Base-by-base conservation (phyloP, 2,888 invertebrate genomes). In the Hypena proboscidalis region DNA sequence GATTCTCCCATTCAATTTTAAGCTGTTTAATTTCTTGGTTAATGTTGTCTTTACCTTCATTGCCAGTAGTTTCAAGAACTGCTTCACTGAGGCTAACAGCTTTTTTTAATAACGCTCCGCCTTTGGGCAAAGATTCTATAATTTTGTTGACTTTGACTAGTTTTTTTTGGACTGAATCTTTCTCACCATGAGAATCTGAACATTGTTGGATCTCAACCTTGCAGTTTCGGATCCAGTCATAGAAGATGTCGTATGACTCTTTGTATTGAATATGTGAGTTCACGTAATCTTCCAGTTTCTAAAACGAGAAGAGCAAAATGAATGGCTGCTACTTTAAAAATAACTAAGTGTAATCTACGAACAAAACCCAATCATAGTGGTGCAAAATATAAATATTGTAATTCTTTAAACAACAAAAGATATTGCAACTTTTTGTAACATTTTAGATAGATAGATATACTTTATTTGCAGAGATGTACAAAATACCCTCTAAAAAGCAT, bases 121-220 rank as follows among this genome's bases (percentile, higher is more conserved):
- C 96, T 79, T 95, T 94, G 0, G 94, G 92, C 50, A 97, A 85
- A 0, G 94, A 92, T 10, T 91, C 88, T 5, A 93, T 92, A 32
- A 97, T 94, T 59, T 94, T 93, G 35, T 93, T 93, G 14, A 97
- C 93, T 67, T 94, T 95, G 32, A 93, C 93, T 17, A 96, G 93
- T 74, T 97, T 96, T 61, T 95, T 94, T 41, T 95, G 92, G 0
- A 96, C 94, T 37, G 93, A 93, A 33, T 95, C 94, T 60, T 95
- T 95, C 73, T 98, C 97, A 2, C 97, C 97, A 72, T 97, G 97
- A 0, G 96, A 95, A 77, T 97, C 97, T 2, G 96, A 94, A 59
- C 95, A 95, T 63, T 96, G 95, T 70, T 97, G 97, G 15, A 97
- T 93, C 58, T 96, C 95, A n/a, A 95, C 92, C 69, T 95, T 94